These are phyloP conservation scores for Drosophila pachea DNA, from an alignment of 1,140 invertebrate species.

Conservation along the genomic window DNA sequence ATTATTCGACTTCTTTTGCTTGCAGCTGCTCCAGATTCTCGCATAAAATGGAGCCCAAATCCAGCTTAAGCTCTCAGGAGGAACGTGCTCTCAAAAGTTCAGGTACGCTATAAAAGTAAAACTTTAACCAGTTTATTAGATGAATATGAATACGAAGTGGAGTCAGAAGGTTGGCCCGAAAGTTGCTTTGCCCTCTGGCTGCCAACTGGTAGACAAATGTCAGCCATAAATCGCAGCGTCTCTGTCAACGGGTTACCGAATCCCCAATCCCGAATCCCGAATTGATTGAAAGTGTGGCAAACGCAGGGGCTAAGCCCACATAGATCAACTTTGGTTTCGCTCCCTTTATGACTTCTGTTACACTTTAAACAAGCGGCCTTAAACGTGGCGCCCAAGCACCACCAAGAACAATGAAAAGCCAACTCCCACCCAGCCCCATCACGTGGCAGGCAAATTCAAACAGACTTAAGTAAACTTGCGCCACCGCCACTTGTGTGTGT, in stretches of 20 bases:
- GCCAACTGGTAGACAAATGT: too few relatives aligned
- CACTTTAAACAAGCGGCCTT: neutral
- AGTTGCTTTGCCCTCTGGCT: too few relatives aligned
- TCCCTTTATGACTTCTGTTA: conserved; percentile 1
- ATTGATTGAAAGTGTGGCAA: too few relatives aligned
- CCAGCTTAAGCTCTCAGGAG: conserved; percentile 67
- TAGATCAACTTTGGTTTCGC: too few relatives aligned
- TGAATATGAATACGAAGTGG: neutral
- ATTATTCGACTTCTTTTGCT: conserved; percentile 68
- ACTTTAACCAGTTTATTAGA: conserved; percentile 16
- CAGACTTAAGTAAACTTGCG: conserved; percentile 43
- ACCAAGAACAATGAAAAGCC: conserved; percentile 34
- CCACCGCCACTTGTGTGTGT: neutral
- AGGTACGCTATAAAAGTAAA: conserved; percentile 57
- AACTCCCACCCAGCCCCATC: neutral
- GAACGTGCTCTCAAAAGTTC: conserved; percentile 70
- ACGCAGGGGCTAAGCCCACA: too few relatives aligned
- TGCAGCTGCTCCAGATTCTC: conserved; percentile 36
- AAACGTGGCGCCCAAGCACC: neutral
- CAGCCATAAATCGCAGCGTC: too few relatives aligned
- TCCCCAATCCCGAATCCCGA: too few relatives aligned
- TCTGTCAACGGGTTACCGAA: too few relatives aligned
- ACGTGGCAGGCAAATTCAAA: conserved; percentile 36
- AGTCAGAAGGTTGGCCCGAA: too few relatives aligned
- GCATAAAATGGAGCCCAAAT: conserved; percentile 63